These are phyloP conservation scores for Spinibarbus caldwelli DNA, from an alignment of 2,797 vertebrate genomes.

Conservation along the genomic window DNA sequence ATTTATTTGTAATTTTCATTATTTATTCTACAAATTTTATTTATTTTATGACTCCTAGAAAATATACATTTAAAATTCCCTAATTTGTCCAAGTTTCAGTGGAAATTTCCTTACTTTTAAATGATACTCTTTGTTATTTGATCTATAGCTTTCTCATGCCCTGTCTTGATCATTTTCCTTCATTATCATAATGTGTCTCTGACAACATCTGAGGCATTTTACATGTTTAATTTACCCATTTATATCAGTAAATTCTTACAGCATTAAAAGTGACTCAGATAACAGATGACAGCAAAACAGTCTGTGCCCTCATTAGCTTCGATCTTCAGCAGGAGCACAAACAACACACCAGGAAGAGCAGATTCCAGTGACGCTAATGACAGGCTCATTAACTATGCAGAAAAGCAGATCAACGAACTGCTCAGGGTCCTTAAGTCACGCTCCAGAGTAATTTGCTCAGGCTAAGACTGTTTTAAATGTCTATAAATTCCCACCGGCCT, in stretches of 20 bases:
- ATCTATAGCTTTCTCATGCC: neutral
- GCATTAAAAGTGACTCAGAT: neutral
- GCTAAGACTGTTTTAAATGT: constrained; percentile 72
- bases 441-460: constrained; percentile 64
- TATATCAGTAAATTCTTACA: neutral
- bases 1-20: neutral
- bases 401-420: constrained; percentile 69
- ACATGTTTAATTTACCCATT: neutral
- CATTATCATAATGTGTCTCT: neutral
- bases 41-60: neutral
- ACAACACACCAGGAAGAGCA: constrained; percentile 45
- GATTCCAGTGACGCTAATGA: constrained; percentile 66
- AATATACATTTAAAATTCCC: neutral
- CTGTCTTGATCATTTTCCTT: neutral
- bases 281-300: constrained; percentile 23
- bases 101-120: neutral
- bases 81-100: neutral
- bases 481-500: constrained; percentile 72
- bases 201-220: neutral
- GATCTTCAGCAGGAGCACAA: constrained; percentile 29
- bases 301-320: constrained; percentile 39
- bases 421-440: constrained; percentile 66
- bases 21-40: neutral
- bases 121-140: neutral
- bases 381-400: constrained; percentile 70